Conservation (phyloP, 2,888 invertebrate species). For the Apomyelois bistriatella region DNA sequence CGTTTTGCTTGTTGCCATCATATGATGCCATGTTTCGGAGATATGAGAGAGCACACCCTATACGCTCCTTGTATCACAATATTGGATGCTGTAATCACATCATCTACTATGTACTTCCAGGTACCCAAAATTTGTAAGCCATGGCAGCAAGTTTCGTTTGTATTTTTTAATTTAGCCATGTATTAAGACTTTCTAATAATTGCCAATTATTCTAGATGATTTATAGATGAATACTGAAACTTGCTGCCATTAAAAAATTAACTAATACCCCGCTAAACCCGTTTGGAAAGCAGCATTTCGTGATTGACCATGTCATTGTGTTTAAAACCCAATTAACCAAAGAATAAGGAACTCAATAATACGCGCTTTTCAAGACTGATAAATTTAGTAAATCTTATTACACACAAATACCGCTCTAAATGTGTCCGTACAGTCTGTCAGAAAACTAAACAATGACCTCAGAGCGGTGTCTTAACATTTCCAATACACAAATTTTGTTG, state of each 20-base stretch:
- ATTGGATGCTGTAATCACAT: constrained; percentile 61
- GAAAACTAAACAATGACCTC: no score
- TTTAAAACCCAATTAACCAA: no score
- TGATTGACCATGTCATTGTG: constrained; percentile 27
- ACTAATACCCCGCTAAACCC: constrained; percentile 42
- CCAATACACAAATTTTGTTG: no score
- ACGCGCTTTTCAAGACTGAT: no score
- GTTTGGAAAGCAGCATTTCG: constrained; percentile 46
- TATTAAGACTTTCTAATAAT: no score
- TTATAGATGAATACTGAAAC: constrained; percentile 24
- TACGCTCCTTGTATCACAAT: constrained; percentile 46
- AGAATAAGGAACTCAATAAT: no score
- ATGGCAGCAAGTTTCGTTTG: constrained; percentile 53
- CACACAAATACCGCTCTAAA: no score
- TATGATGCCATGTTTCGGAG: constrained; percentile 40
- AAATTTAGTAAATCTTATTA: no score
- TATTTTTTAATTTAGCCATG: background rate
- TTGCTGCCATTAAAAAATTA: constrained; percentile 45
- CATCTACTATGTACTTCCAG: constrained; percentile 72
- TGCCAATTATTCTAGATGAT: no score
- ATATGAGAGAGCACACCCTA: constrained; percentile 41
- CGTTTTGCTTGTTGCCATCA: constrained; percentile 30
- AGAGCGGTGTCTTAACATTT: no score
- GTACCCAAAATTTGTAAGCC: constrained; percentile 57
- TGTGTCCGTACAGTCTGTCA: no score